Evolutionary conservation across 2,797 vertebrate genomes (phyloP), one percentile per base, ranked within the genome.

Genomic region (Clarias platycephalus): DNA sequence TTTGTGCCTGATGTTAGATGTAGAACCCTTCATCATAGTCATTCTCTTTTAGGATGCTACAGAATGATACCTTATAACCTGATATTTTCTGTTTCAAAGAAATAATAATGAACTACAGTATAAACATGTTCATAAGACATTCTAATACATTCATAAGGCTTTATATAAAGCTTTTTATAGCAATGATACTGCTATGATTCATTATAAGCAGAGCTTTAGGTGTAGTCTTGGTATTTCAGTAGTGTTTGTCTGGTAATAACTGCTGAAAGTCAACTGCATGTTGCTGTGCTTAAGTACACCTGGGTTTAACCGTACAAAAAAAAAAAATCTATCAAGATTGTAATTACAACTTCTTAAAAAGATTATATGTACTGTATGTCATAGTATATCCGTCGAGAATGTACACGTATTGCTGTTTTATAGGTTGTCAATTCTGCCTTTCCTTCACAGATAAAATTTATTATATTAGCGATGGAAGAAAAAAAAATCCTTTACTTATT

Each of bases 1-100:
- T 31, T 55, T 28, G 40, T 53, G 24, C 31, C n/a, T 28, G 18
- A 2, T 15, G 40, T 7, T 72, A 37, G n/a, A n/a, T 1, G 16
- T 15, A 44, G 68, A n/a, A 71, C 68, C 22, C 40, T 44, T 49
- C 4, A 70, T 22, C 34, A 5, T 5, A 24, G 18, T 20, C 22
- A 9, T 24, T 70, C 22, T 22, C 63, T 6, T 15, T 37, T 66
- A 66, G 63, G 26, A 67, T 18, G 15, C 31, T 12, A 44, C 40
- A 44, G 40, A 8, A 64, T 4, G 13, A 68, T 34, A 68, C 28
- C 28, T 31, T 13, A 16, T 8, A 3, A 5, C 13, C 26, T 31
- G 37, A 72, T 13, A 71, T 74, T 53, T 74, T 28, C 55, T 60
- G 20, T 79, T 64, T 64, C 37, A 64, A 18, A 64, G n/a, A 62